Evolutionary conservation across 2,113 vertebrate genomes (phyloP).

Genomic region (Pedetes capensis): DNA sequence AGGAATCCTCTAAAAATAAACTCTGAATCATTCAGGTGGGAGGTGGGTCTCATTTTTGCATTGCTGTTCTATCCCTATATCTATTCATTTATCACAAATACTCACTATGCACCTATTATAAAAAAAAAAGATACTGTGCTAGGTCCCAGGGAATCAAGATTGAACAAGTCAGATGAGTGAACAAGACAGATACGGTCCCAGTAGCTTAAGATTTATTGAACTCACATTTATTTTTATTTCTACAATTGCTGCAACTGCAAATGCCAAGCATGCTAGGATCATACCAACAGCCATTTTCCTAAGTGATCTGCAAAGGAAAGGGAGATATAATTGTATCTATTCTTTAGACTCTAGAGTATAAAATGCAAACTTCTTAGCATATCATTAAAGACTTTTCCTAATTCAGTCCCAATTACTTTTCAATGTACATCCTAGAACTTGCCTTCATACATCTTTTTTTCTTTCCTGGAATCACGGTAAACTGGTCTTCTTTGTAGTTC

Average conservation of each 20-base stretch:
- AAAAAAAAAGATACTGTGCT: not conserved
- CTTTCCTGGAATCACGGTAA: not conserved
- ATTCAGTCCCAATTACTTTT: not conserved
- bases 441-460: not conserved
- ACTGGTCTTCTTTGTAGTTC: not conserved
- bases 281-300: constrained; percentile 95
- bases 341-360: not conserved
- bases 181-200: not conserved
- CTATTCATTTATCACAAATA: not conserved
- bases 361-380: not conserved
- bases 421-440: constrained; percentile 22
- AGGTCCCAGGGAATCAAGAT: not conserved
- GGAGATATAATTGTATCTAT: constrained; percentile 37
- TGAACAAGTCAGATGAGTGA: not conserved
- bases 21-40: not conserved
- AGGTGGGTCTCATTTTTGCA: constrained; percentile 1
- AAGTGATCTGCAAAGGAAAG: constrained; percentile 87
- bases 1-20: not conserved
- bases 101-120: not conserved
- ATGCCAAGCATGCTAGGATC: constrained; percentile 93
- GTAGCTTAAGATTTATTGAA: constrained; percentile 13
- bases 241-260: constrained; percentile 90
- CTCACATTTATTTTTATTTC: constrained; percentile 93
- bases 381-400: not conserved
- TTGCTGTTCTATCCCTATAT: not conserved